phyloP scores from a whole-genome alignment of 2,888 invertebrate species.

The Dichetophora obliterata region DNA sequence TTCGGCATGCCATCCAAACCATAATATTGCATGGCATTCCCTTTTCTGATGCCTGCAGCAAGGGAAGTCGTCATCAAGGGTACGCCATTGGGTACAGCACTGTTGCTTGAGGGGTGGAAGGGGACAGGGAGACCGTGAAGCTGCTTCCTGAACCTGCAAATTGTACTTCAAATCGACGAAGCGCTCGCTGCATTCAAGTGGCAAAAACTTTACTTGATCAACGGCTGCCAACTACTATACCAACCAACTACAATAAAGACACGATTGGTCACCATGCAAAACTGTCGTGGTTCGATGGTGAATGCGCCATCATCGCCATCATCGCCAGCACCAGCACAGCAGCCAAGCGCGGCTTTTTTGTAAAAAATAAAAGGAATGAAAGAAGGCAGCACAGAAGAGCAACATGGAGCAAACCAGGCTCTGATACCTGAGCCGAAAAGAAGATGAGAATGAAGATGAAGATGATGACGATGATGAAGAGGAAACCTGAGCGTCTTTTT shows the following conservation, averaged over 20 bases:
- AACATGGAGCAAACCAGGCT: neutral
- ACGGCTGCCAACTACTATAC: conserved; percentile 2
- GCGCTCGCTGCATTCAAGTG: conserved; percentile 11
- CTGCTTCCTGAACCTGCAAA: conserved; percentile 29
- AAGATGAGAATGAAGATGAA: neutral
- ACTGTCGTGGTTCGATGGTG: conserved; percentile 9
- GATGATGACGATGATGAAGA: neutral
- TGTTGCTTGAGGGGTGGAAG: neutral
- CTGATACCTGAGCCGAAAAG: neutral
- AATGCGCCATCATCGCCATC: conserved; percentile 22
- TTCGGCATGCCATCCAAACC: neutral
- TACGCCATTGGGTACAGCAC: neutral
- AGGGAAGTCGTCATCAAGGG: conserved; percentile 6
- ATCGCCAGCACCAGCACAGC: conserved; percentile 12
- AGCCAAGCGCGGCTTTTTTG: conserved; percentile 24
- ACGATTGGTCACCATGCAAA: conserved; percentile 30
- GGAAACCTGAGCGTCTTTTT: conserved; percentile 20
- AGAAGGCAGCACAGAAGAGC: conserved; percentile 8
- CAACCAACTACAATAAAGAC: conserved; percentile 1
- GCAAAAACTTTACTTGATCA: conserved; percentile 36
- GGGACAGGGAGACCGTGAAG: neutral
- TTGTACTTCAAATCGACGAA: conserved; percentile 7
- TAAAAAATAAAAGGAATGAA: conserved; percentile 21
- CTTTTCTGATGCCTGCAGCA: conserved; percentile 3
- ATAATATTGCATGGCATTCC: neutral